A percentile compares a stretch with the other conserved stretches of the same genome.
Evolutionary conservation across 2,888 invertebrate species (phyloP).

Genomic region (Ormyrus nitidulus): DNA sequence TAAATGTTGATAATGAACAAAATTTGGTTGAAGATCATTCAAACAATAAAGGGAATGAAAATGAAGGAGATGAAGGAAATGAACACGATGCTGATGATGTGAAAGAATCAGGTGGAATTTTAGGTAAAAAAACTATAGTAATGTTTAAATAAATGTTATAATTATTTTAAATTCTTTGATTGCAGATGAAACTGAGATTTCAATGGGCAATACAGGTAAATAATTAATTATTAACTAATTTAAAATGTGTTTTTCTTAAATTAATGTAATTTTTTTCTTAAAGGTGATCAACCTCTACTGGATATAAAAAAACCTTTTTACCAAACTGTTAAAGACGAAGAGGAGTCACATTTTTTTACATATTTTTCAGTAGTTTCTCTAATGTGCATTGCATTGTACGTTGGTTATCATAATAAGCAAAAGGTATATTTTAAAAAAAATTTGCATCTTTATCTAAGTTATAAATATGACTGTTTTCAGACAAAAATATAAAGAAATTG

Average conservation of each 20-base stretch:
- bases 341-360: constrained; percentile 82
- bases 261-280: constrained; percentile 2
- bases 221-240: background rate
- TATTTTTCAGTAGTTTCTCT: constrained; percentile 82
- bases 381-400: constrained; percentile 80
- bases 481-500: no score
- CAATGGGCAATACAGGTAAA: constrained; percentile 26
- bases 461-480: constrained; percentile 5
- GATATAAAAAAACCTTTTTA: constrained; percentile 26
- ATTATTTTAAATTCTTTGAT: background rate
- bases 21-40: constrained; percentile 29
- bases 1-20: constrained; percentile 25
- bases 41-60: constrained; percentile 32
- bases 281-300: constrained; percentile 8
- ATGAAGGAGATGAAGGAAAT: constrained; percentile 24
- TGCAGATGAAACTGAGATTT: constrained; percentile 6
- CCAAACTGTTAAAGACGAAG: constrained; percentile 69
- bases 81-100: constrained; percentile 17
- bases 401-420: constrained; percentile 82
- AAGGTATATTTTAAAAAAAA: constrained; percentile 74
- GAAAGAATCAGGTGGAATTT: constrained; percentile 16
- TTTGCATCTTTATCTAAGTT: constrained; percentile 9
- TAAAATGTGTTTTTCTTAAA: background rate
- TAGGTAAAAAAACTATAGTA: constrained; percentile 1
- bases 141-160: background rate